Percentiles rank a stretch among this genome's conserved stretches.
phyloP scores from a whole-genome alignment of 2,113 vertebrate genomes.

The Poecile atricapillus region DNA sequence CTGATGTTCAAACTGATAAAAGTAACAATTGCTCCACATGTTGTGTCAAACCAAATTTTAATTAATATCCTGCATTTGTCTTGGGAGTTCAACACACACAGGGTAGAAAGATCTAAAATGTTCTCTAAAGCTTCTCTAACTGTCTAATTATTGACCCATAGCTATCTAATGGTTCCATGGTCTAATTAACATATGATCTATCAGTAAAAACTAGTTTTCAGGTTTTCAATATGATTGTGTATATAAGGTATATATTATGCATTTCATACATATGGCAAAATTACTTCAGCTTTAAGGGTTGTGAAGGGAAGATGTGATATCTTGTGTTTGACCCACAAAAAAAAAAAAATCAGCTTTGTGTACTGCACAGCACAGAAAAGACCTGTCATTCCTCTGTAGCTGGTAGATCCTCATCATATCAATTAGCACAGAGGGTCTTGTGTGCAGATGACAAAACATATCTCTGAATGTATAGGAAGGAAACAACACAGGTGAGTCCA shows the following conservation, averaged over 20 bases:
- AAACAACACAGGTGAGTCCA: not conserved
- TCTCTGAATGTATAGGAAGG: not conserved
- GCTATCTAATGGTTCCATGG: not conserved
- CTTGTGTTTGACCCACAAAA: not conserved
- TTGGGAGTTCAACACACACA: not conserved
- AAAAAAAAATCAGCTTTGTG: not conserved
- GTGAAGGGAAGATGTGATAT: not conserved
- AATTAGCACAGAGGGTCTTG: not conserved
- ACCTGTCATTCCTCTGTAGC: not conserved
- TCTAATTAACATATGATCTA: not conserved
- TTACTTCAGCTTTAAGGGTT: not conserved
- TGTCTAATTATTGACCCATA: not conserved
- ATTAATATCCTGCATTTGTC: not conserved
- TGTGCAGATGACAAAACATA: accelerated
- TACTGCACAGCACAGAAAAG: not conserved
- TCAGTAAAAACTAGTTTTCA: not conserved
- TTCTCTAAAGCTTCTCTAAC: not conserved
- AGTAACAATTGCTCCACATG: not conserved
- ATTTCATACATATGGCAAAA: not conserved
- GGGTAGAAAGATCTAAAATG: not conserved
- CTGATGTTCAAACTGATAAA: not conserved
- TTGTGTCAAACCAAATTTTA: not conserved
- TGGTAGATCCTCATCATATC: not conserved
- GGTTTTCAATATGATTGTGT: not conserved
- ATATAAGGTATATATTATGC: too few species aligned